Percentiles rank a stretch among this genome's conserved stretches.
phyloP scores from a whole-genome alignment of 1,140 invertebrate species.

The Calephelis nemesis region DNA sequence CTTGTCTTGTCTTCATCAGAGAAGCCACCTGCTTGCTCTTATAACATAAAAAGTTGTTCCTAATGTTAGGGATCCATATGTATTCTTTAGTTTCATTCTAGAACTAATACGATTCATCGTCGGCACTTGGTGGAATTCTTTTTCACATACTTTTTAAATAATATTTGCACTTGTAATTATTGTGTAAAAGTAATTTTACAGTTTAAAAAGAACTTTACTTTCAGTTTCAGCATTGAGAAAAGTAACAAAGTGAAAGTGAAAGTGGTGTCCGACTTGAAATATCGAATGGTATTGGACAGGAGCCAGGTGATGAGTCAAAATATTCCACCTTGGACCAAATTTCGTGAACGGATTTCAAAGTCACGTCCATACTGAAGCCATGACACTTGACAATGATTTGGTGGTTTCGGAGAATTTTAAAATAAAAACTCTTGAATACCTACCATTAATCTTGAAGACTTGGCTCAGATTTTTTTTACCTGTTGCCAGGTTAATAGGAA shows the following conservation, averaged over 20 bases:
- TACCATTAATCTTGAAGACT: conserved; percentile 10
- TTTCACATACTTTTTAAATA: too few species aligned
- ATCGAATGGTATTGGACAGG: conserved; percentile 13
- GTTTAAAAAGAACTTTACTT: not conserved
- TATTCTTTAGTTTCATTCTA: too few species aligned
- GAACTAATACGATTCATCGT: too few species aligned
- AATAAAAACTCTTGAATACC: conserved; percentile 1
- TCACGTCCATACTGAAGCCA: conserved; percentile 9
- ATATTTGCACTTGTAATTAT: too few species aligned
- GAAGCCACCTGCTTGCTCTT: too few species aligned
- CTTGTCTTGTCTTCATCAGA: too few species aligned
- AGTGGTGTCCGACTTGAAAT: conserved; percentile 7
- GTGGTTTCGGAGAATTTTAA: conserved; percentile 12
- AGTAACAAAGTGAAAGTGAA: conserved; percentile 3
- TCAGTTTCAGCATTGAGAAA: not conserved
- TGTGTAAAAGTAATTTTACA: too few species aligned
- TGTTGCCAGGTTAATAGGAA: not conserved
- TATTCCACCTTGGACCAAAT: conserved; percentile 9
- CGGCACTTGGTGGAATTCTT: too few species aligned
- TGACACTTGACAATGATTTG: conserved; percentile 18
- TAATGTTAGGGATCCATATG: too few species aligned
- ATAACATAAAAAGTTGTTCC: too few species aligned
- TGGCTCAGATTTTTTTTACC: not conserved
- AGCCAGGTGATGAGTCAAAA: conserved; percentile 15
- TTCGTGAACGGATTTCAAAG: conserved; percentile 12